These are phyloP conservation scores for Lithobates pipiens DNA, from an alignment of 2,797 vertebrate species.

Conservation along the genomic window DNA sequence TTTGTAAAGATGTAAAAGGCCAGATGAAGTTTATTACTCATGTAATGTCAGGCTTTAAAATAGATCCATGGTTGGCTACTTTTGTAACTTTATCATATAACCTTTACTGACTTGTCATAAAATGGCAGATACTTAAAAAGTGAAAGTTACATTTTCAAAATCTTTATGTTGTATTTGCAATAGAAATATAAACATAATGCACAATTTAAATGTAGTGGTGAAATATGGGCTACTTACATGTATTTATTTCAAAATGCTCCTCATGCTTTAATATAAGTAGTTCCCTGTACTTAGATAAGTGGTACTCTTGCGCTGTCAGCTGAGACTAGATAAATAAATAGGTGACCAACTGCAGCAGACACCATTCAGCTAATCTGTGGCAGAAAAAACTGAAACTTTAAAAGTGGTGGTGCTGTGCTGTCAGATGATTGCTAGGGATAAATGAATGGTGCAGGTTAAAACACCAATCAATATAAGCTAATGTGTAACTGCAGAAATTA, in stretches of 20 bases:
- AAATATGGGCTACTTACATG: not conserved
- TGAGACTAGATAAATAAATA: too few relatives aligned
- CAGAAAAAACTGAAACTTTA: too few relatives aligned
- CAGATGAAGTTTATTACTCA: slow-evolving; percentile 33
- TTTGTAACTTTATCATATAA: slow-evolving; percentile 8
- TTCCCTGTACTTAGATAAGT: not conserved
- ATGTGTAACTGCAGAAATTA: too few relatives aligned
- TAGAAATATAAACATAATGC: not conserved
- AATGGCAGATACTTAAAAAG: not conserved
- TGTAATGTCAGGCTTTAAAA: slow-evolving; percentile 46
- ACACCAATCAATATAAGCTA: too few relatives aligned
- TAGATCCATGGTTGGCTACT: slow-evolving; percentile 8
- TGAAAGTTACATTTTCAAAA: not conserved
- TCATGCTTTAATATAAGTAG: not conserved
- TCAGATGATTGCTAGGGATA: too few relatives aligned
- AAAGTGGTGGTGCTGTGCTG: too few relatives aligned
- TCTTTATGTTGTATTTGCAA: not conserved
- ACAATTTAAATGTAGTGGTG: not conserved
- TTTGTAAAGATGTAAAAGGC: slow-evolving; percentile 5
- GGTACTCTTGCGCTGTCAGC: too few relatives aligned
- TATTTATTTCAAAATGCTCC: not conserved
- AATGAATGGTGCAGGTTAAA: too few relatives aligned
- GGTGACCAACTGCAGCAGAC: too few relatives aligned
- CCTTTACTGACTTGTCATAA: slow-evolving; percentile 1
- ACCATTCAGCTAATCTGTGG: too few relatives aligned